Base-by-base conservation (phyloP, 1,140 invertebrate species). In the Zaprionus kolodkinae region DNA sequence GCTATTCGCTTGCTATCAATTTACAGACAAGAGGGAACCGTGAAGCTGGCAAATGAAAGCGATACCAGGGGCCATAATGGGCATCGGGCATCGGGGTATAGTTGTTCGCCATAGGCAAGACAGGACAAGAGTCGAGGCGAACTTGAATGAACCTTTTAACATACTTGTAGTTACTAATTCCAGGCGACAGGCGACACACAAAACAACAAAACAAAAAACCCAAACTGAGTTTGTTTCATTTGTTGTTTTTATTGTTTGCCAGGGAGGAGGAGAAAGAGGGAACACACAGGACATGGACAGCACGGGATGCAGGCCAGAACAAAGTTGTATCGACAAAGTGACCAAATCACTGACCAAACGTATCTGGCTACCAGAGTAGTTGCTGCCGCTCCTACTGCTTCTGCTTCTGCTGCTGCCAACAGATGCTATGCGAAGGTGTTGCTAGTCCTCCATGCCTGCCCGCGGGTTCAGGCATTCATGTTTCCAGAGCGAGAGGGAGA, bases 61-160 rank as follows among this genome's bases (percentile, higher is more conserved):
- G 81, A 88, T 85, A 89, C 75, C 57, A 33, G 33, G 68, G 55
- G 33, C 33, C 45, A 50, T 50, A 69, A 71, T 72, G 45, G 55
- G 55, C 43, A 6, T 43, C 33, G n/a, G n/a, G n/a, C n/a, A 21
- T 21, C 21, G 21, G 82, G 69, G 65, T 64, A 72, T 70, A 86
- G 38, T 9, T 9, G 21, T 35, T 45, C 7, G 15, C 40, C 15
- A 45, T 45, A 7, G 40, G n/a, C 40, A 45, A 45, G 40, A 50
- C 45, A 50, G 11, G 69, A 87, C 83, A 88, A 89, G 89, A 85
- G 85, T 89, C 75, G 69, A 70, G n/a, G 45, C 45, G 45, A 78
- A 84, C 84, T 89, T 89, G 85, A 89, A 88, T 89, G 85, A 89
- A 88, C 84, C 84, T 88, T 88, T 88, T 88, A 88, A 89, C 84